These are phyloP conservation scores for Chironomus riparius DNA, from an alignment of 2,888 invertebrate genomes.

Conservation along the genomic window DNA sequence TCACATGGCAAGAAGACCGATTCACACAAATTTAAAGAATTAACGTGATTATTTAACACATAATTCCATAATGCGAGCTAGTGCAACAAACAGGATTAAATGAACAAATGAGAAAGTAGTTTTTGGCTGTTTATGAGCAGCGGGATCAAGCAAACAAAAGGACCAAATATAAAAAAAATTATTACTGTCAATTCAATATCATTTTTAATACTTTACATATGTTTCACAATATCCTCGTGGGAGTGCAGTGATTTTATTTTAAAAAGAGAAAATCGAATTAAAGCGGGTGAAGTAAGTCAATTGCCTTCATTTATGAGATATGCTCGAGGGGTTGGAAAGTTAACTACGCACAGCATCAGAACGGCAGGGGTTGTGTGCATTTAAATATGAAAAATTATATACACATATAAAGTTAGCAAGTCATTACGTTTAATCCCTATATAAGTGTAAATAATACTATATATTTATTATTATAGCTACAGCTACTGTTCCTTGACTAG, in stretches of 20 bases:
- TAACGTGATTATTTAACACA: background rate
- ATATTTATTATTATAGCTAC: slow-evolving; percentile 16
- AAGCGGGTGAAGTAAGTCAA: slow-evolving; percentile 5
- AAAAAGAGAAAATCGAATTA: background rate
- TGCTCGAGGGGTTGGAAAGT: slow-evolving; percentile 17
- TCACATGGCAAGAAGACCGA: too few species aligned
- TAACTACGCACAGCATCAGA: background rate
- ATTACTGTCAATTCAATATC: slow-evolving; percentile 11
- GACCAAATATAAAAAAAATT: background rate
- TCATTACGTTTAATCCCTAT: slow-evolving; percentile 26
- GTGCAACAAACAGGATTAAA: background rate
- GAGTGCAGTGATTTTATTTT: slow-evolving; percentile 12
- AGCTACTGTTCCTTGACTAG: background rate
- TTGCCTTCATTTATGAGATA: background rate
- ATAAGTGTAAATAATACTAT: slow-evolving; percentile 28
- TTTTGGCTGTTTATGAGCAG: background rate
- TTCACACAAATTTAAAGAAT: background rate
- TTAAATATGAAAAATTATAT: slow-evolving; percentile 26
- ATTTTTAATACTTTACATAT: slow-evolving; percentile 27
- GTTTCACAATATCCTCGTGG: slow-evolving; percentile 27
- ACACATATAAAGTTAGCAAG: slow-evolving; percentile 14
- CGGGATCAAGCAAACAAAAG: too few species aligned
- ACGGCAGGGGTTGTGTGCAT: slow-evolving; percentile 17
- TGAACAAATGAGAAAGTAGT: slow-evolving; percentile 1
- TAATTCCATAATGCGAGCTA: background rate